Conservation (phyloP, 2,888 invertebrate species). For the Diadegma fenestrale region DNA sequence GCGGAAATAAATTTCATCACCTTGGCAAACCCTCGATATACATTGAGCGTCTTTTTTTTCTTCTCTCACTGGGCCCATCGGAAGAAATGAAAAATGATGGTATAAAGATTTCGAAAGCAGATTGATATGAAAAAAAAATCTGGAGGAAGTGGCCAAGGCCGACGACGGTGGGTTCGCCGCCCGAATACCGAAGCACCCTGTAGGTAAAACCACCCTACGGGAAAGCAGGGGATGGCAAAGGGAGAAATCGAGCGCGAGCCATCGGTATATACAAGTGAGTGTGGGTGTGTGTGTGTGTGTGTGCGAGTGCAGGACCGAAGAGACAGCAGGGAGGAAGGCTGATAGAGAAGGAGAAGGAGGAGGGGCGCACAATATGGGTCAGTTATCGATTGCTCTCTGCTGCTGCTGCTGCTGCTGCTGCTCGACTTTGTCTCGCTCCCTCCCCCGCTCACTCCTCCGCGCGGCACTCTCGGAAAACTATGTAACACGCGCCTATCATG, state of each 20-base stretch:
- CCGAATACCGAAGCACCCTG: conserved; percentile 56
- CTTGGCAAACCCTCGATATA: background rate
- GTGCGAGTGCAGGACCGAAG: conserved; percentile 49
- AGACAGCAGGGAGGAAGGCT: conserved; percentile 59
- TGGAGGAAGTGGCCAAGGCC: conserved; percentile 36
- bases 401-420: too few relatives aligned
- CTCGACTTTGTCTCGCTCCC: conserved; percentile 74
- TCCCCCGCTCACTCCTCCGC: conserved; percentile 33
- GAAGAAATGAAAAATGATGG: background rate
- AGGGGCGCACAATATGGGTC: conserved; percentile 81
- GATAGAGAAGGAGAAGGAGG: conserved; percentile 44
- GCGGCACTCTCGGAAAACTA: conserved; percentile 72
- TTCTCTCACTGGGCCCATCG: background rate
- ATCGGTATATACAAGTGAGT: conserved; percentile 41
- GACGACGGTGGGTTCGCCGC: conserved; percentile 27
- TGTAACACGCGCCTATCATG: conserved; percentile 80
- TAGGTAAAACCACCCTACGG: background rate
- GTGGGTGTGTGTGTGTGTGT: conserved; percentile 32
- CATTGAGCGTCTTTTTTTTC: background rate
- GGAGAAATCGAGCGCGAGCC: conserved; percentile 64
- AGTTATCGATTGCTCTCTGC: conserved; percentile 82
- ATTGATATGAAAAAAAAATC: conserved; percentile 30
- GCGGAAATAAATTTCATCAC: conserved; percentile 1
- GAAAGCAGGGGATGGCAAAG: conserved; percentile 26
- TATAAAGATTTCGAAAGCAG: background rate